phyloP scores from a whole-genome alignment of 2,113 vertebrate genomes.

The Trematomus loennbergii region DNA sequence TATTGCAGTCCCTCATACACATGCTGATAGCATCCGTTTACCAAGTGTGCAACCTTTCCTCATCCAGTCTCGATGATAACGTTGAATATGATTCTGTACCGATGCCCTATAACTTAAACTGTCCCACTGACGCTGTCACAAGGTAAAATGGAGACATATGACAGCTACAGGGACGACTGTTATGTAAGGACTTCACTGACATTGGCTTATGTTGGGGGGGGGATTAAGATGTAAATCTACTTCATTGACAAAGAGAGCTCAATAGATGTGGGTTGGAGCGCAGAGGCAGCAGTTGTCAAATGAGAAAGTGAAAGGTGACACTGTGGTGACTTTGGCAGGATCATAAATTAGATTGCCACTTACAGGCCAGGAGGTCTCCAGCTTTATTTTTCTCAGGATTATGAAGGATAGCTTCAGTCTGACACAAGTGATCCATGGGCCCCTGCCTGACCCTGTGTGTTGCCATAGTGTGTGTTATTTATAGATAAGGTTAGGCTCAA shows the following conservation, averaged over 20 bases:
- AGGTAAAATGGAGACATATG: slow-evolving; percentile 35
- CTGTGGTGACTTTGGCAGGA: slow-evolving; percentile 7
- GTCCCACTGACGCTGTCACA: slow-evolving; percentile 8
- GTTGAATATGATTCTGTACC: slow-evolving; percentile 22
- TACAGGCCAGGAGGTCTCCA: slow-evolving; percentile 39
- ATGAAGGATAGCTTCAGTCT: slow-evolving; percentile 26
- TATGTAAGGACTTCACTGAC: slow-evolving; percentile 50
- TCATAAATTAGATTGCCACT: slow-evolving; percentile 34
- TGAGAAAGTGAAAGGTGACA: slow-evolving; percentile 22
- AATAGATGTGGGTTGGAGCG: slow-evolving; percentile 9
- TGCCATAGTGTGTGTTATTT: slow-evolving; percentile 1
- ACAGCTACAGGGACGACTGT: slow-evolving; percentile 18
- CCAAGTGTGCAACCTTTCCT: slow-evolving; percentile 28
- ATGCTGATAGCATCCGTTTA: slow-evolving; percentile 40
- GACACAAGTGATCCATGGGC: slow-evolving; percentile 17
- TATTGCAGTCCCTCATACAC: slow-evolving; percentile 6
- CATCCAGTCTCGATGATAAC: slow-evolving; percentile 23
- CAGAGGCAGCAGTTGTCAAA: neutral
- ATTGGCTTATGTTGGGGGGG: slow-evolving; percentile 27
- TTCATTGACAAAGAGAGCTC: slow-evolving; percentile 51
- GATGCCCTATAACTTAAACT: slow-evolving; percentile 13
- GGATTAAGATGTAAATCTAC: slow-evolving; percentile 60
- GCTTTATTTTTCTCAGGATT: slow-evolving; percentile 27
- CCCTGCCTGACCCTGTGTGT: neutral
- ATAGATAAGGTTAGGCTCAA: slow-evolving; percentile 1